Evolutionary conservation across 2,113 vertebrate species (phyloP).

Genomic region (Gobio gobio): DNA sequence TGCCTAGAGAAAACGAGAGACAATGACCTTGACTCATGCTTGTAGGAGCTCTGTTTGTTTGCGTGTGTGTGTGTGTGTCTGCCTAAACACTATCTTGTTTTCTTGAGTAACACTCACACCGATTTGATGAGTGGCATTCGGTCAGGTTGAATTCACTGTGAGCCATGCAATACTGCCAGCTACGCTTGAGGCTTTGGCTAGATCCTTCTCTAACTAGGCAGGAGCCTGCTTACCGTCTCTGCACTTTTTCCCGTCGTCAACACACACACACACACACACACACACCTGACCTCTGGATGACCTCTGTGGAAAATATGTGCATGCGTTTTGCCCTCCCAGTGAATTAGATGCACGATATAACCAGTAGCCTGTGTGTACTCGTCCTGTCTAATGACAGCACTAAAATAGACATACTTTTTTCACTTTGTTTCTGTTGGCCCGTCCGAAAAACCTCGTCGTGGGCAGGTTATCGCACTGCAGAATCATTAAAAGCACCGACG

Average conservation of each 20-base stretch:
- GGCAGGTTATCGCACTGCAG: not conserved
- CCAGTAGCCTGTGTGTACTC: not conserved
- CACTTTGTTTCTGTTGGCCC: not conserved
- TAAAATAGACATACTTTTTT: not conserved
- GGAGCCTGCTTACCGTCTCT: constrained; percentile 41
- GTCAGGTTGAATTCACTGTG: constrained; percentile 52
- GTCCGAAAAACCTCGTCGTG: not conserved
- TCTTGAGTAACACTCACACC: constrained; percentile 22
- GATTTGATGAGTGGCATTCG: constrained; percentile 47
- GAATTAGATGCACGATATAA: not conserved
- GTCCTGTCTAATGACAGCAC: not conserved
- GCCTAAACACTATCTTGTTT: constrained; percentile 13
- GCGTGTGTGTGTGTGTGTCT: not conserved
- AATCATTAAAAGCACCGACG: constrained; percentile 11
- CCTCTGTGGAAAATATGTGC: constrained; percentile 36
- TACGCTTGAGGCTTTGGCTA: constrained; percentile 47
- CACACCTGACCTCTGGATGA: constrained; percentile 47
- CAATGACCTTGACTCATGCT: constrained; percentile 44
- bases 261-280: constrained; percentile 40
- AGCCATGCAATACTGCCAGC: constrained; percentile 52
- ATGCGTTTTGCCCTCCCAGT: not conserved
- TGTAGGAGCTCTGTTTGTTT: not conserved
- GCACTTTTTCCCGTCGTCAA: constrained; percentile 44
- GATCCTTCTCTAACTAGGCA: constrained; percentile 50
- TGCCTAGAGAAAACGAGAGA: not conserved